Percentiles rank a stretch among this genome's conserved stretches.
Evolutionary conservation across 2,113 vertebrate genomes (phyloP).

Genomic region (Podocnemis expansa): DNA sequence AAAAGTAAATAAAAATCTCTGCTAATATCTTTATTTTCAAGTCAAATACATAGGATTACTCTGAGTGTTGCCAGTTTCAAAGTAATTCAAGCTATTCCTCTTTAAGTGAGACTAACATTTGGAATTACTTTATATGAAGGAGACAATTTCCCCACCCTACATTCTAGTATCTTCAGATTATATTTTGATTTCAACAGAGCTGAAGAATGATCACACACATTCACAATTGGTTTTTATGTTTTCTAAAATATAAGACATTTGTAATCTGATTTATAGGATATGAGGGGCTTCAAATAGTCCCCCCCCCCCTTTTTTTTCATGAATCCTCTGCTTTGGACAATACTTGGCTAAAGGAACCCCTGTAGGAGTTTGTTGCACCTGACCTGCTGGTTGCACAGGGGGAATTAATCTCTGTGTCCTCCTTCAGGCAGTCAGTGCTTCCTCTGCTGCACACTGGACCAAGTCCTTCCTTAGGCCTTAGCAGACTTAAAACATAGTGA

Average conservation of each 20-base stretch:
- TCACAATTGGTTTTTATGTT: neutral
- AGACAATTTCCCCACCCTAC: neutral
- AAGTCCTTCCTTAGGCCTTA: too few species aligned
- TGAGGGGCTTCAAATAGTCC: neutral
- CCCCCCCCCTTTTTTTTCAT: neutral
- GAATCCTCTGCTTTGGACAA: neutral
- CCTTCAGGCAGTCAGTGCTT: too few species aligned
- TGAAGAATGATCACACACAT: neutral
- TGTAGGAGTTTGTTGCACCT: too few species aligned
- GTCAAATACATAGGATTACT: neutral
- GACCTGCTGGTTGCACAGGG: too few species aligned
- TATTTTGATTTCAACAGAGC: neutral
- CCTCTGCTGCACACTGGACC: too few species aligned
- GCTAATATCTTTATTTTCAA: neutral
- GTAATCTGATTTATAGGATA: neutral
- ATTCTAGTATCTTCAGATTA: neutral
- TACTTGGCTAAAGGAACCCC: neutral
- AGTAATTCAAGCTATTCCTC: neutral
- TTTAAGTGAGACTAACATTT: neutral
- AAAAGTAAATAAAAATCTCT: neutral
- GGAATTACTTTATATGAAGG: neutral
- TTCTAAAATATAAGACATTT: neutral
- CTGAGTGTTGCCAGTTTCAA: neutral
- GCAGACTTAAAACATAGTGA: neutral
- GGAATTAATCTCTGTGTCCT: too few species aligned